Percentiles rank a stretch among this genome's conserved stretches.
phyloP scores from a whole-genome alignment of 2,888 invertebrate genomes.

The Ormyrus pomaceus region DNA sequence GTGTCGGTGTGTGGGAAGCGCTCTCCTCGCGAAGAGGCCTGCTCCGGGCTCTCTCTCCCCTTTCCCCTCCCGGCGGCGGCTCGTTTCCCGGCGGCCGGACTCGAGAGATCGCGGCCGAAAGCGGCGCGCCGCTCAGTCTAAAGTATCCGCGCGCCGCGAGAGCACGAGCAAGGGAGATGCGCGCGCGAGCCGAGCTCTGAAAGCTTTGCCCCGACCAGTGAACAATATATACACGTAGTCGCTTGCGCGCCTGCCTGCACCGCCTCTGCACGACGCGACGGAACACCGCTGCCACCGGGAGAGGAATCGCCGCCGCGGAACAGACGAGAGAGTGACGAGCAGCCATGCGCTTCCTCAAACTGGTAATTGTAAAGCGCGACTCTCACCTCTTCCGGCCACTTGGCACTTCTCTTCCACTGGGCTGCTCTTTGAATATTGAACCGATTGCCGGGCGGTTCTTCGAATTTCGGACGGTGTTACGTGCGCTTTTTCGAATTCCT shows the following conservation, averaged over 20 bases:
- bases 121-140: conserved; percentile 42
- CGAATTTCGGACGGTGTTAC: no score
- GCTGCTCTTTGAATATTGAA: no score
- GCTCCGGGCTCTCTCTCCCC: conserved; percentile 4
- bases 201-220: no score
- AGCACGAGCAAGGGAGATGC: conserved; percentile 29
- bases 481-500: no score
- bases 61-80: not conserved
- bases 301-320: not conserved
- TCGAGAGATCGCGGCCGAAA: conserved; percentile 6
- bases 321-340: conserved; percentile 20
- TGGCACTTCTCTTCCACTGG: no score
- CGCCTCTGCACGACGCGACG: no score
- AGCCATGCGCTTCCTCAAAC: conserved; percentile 66
- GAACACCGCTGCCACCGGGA: no score
- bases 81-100: not conserved
- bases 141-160: conserved; percentile 61
- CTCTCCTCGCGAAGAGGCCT: not conserved
- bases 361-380: conserved; percentile 66
- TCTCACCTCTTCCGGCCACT: conserved; percentile 11
- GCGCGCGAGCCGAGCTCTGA: conserved; percentile 9
- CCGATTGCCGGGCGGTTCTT: no score
- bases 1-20: not conserved
- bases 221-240: no score
- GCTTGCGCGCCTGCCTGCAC: no score